Conservation (phyloP, 37 sponge, comb jelly and placozoan species). For the Oopsacas minuta region DNA sequence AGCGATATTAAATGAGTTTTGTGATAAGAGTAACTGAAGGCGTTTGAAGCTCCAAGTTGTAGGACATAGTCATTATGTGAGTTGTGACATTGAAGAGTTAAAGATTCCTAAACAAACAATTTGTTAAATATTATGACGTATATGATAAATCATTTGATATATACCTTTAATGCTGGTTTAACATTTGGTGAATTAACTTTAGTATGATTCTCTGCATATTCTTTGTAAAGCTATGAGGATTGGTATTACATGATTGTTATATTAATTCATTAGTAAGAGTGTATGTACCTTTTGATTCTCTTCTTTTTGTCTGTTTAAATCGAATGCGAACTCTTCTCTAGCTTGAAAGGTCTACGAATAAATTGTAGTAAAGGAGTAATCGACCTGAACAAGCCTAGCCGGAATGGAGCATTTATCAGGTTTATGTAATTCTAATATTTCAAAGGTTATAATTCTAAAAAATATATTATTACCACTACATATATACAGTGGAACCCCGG, state of each 20-base stretch:
- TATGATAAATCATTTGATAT: not conserved
- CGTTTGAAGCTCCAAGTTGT: not conserved
- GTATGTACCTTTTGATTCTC: slow-evolving; percentile 4
- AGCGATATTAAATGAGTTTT: not conserved
- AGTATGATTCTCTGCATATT: slow-evolving; percentile 7
- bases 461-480: no score
- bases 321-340: not conserved
- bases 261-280: not conserved
- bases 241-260: not conserved
- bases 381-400: no score
- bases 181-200: slow-evolving; percentile 6
- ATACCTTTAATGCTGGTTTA: not conserved
- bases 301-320: not conserved
- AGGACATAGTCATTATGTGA: not conserved
- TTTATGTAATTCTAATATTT: no score
- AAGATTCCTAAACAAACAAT: slow-evolving; percentile 6
- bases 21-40: not conserved
- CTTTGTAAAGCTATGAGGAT: not conserved
- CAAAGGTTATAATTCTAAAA: no score
- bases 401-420: no score
- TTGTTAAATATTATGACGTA: not conserved
- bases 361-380: not conserved
- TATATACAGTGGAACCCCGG: no score
- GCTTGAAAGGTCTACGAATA: not conserved
- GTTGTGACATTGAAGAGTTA: not conserved